phyloP scores from a whole-genome alignment of 2,113 vertebrate genomes.

The Uropsilus gracilis region DNA sequence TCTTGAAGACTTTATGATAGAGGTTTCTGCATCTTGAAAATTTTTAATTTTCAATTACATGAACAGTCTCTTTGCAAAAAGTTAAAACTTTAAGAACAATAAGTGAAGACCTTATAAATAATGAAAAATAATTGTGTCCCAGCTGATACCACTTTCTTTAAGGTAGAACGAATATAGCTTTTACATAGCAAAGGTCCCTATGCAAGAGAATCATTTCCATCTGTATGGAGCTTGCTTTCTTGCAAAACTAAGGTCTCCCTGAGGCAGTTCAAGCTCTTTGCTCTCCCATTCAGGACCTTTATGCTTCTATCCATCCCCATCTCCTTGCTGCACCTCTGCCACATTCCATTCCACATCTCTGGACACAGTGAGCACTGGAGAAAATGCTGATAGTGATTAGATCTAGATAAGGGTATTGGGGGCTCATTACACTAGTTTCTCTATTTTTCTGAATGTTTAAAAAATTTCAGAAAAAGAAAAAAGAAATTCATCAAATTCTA shows the following conservation, averaged over 20 bases:
- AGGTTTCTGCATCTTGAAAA: neutral
- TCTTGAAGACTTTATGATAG: neutral
- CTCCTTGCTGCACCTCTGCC: neutral
- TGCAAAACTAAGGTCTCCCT: neutral
- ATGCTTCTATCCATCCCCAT: neutral
- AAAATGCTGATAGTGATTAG: neutral
- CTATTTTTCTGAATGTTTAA: neutral
- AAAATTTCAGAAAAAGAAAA: neutral
- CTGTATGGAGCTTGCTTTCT: neutral
- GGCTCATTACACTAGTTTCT: neutral
- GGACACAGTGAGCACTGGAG: neutral
- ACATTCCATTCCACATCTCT: neutral
- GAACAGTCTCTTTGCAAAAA: neutral
- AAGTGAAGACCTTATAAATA: neutral
- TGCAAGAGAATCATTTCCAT: neutral
- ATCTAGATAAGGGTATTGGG: neutral
- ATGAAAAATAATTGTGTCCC: neutral
- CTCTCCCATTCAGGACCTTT: neutral
- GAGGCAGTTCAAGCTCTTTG: neutral
- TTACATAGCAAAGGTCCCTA: neutral
- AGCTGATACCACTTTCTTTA: neutral
- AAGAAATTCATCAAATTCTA: neutral
- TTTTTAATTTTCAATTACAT: neutral
- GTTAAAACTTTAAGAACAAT: conserved; percentile 30
- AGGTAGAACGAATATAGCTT: neutral